Base-by-base conservation (phyloP, 1,140 invertebrate genomes). In the Glomeris maerens region DNA sequence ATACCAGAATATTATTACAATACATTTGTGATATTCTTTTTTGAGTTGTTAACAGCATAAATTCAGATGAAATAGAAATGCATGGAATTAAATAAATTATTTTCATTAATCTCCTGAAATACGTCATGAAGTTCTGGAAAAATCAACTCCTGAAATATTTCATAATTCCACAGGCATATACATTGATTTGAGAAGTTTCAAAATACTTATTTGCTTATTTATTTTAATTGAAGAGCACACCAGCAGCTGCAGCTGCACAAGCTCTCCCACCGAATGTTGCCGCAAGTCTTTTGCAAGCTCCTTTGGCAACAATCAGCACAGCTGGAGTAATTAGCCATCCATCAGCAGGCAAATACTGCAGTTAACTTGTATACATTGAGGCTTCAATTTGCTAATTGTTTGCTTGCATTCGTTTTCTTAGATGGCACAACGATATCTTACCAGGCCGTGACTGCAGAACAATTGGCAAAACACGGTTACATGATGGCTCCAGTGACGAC, bases 171-270 rank as follows among this genome's bases (percentile, higher is more conserved):
- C n/a, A n/a, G n/a, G n/a, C 17, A 36, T 36, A 10, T 36, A 10
- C 17, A 10, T 36, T 10, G 10, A 17, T 36, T 36, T 36, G 17
- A 36, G 17, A 17, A 10, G 17, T 36, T 36, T 36, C 17, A 36
- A 36, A 10, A 36, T 36, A 10, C 17, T 36, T 10, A 36, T 10
- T 36, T 36, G 10, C 10, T 10, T 10, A 36, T 10, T 10, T 36
- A 36, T 36, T 36, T 36, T 36, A 36, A 36, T 10, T 36, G 10
- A 10, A 65, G 64, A 62, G 60, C 47, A 54, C 56, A 14, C 56
- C 62, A 47, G 62, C 62, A n/a, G 54, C 58, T 22, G 53, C 62
- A 50, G 65, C 64, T 2, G 54, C 63, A 2, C 59, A 65, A 55
- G 62, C 66, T 40, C 55, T 68, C 23, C 60, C 61, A 5, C 49